A percentile compares a stretch with the other conserved stretches of the same genome.
phyloP scores from a whole-genome alignment of 1,140 invertebrate species.

The Hycleus phaleratus region DNA sequence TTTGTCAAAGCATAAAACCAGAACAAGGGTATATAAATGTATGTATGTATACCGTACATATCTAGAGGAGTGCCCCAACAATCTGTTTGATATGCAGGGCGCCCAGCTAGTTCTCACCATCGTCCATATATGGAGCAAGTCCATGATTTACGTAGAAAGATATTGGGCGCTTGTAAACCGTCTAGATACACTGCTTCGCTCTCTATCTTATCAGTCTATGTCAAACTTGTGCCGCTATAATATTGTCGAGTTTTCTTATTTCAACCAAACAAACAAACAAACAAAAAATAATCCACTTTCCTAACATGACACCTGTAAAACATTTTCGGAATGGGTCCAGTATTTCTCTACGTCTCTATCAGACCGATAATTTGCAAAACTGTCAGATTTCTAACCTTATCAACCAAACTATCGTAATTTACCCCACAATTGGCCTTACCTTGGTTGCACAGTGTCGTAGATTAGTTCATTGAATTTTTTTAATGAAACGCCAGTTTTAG shows the following conservation, averaged over 20 bases:
- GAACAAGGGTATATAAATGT: no score
- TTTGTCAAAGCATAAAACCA: no score
- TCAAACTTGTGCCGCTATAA: conserved; percentile 10
- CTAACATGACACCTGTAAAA: conserved; percentile 17
- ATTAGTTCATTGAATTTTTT: no score
- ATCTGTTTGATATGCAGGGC: conserved; percentile 15
- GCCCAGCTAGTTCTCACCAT: conserved; percentile 6
- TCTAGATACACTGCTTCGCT: conserved; percentile 17
- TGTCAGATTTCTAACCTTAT: no score
- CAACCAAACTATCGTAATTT: no score
- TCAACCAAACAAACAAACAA: conserved; percentile 14
- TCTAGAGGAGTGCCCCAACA: conserved; percentile 7
- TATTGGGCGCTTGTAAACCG: conserved; percentile 29
- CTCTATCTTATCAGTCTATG: conserved; percentile 17
- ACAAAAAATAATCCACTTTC: conserved; percentile 7
- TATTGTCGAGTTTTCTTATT: conserved; percentile 3
- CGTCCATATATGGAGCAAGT: conserved; percentile 26
- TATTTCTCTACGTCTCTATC: conserved; percentile 22
- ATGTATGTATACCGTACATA: neutral
- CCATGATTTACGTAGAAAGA: conserved; percentile 27
- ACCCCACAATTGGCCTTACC: no score
- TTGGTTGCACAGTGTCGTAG: no score
- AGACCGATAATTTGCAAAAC: neutral
- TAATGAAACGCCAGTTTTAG: no score
- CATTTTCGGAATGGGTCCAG: conserved; percentile 13